phyloP scores from a whole-genome alignment of 2,888 invertebrate genomes.

The Ophion slaviceki region DNA sequence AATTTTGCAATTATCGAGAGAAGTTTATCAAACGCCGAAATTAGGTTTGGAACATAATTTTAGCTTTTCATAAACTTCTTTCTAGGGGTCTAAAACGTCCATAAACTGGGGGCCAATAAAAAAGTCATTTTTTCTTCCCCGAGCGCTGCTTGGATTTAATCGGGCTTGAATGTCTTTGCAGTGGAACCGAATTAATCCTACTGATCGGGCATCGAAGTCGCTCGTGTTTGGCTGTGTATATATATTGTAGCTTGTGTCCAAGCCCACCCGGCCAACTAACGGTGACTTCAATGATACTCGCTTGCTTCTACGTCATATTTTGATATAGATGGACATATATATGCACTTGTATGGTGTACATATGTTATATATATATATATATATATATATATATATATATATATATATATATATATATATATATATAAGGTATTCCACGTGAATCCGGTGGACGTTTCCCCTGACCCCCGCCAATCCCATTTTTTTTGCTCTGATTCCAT shows the following conservation, averaged over 20 bases:
- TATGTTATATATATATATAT: too few species aligned
- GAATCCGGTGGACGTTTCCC: too few species aligned
- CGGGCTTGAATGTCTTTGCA: not conserved
- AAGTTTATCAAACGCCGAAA: not conserved
- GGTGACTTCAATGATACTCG: constrained; percentile 61
- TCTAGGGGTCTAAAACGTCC: too few species aligned
- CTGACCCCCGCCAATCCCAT: too few species aligned
- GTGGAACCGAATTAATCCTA: constrained; percentile 53
- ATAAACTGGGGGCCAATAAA: too few species aligned
- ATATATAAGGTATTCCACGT: too few species aligned
- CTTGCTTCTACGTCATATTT: constrained; percentile 22
- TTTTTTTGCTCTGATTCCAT: too few species aligned
- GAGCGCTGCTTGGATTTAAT: not conserved
- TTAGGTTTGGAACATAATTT: not conserved
- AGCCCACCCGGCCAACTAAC: constrained; percentile 25
- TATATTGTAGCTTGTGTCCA: constrained; percentile 7
- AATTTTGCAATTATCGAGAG: not conserved
- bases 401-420: too few species aligned
- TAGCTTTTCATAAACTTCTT: too few species aligned
- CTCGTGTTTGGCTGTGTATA: constrained; percentile 66
- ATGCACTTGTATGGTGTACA: not conserved
- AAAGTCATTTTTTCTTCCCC: not conserved
- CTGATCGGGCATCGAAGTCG: constrained; percentile 80
- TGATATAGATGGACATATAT: not conserved
- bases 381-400: too few species aligned